Percentiles rank a stretch among this genome's conserved stretches.
phyloP scores from a whole-genome alignment of 2,113 vertebrate species.

The Chloropsis hardwickii region DNA sequence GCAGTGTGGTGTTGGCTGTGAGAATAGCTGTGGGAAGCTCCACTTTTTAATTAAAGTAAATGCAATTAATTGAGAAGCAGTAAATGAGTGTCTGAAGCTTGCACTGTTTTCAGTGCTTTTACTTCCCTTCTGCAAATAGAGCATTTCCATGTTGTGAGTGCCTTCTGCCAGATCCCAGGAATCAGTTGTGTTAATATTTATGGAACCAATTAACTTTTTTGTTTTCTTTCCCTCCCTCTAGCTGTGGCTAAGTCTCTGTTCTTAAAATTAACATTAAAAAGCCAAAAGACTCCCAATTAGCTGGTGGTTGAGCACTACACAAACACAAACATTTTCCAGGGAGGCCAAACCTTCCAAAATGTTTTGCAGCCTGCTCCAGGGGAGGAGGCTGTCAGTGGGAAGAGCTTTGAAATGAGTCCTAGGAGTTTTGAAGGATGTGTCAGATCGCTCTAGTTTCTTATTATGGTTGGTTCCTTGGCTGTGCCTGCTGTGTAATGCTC shows the following conservation, averaged over 20 bases:
- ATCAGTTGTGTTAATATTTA: constrained; percentile 32
- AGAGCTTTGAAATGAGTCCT: not conserved
- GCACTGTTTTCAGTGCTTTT: not conserved
- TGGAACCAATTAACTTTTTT: constrained; percentile 5
- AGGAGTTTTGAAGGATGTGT: not conserved
- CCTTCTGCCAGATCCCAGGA: not conserved
- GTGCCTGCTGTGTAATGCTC: not conserved
- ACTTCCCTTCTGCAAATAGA: not conserved
- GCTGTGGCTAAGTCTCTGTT: not conserved
- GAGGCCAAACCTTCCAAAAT: not conserved
- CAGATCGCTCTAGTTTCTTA: not conserved
- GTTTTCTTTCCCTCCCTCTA: not conserved
- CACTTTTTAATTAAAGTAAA: not conserved
- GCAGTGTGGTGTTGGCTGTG: not conserved
- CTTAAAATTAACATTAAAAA: not conserved
- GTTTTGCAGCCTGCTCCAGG: not conserved
- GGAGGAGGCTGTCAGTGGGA: not conserved
- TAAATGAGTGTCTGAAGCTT: not conserved
- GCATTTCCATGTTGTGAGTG: not conserved
- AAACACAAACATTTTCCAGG: constrained; percentile 7
- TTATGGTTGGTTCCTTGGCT: not conserved
- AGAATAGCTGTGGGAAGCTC: not conserved
- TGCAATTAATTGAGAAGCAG: not conserved
- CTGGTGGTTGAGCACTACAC: not conserved
- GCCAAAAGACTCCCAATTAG: not conserved